Conservation (phyloP, 2,113 vertebrate genomes). For the Speoplatyrhinus poulsoni region DNA sequence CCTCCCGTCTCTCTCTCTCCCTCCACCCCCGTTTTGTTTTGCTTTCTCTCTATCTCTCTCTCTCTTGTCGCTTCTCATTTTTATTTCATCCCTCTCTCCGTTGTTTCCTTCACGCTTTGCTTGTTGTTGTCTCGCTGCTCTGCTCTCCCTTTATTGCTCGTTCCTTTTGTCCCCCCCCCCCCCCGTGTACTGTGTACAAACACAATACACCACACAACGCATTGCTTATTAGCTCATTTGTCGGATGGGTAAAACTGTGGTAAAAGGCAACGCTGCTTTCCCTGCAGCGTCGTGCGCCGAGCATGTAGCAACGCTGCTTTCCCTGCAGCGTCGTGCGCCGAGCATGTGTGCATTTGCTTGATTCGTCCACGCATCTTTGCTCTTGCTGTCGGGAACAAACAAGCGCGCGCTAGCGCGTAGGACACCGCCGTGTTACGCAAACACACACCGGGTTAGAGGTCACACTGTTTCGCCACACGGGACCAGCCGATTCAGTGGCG, state of each 20-base stretch:
- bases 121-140: constrained; percentile 48
- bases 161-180: background rate
- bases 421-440: too few relatives aligned
- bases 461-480: too few relatives aligned
- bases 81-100: constrained; percentile 3
- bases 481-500: too few relatives aligned
- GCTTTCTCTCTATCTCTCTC: constrained; percentile 8
- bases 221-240: background rate
- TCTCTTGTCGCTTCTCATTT: background rate
- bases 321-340: too few relatives aligned
- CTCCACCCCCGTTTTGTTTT: constrained; percentile 21
- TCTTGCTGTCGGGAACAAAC: too few relatives aligned
- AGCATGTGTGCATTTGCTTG: too few relatives aligned
- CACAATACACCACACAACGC: background rate
- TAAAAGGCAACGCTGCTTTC: too few relatives aligned
- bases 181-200: constrained; percentile 35
- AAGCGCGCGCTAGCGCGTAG: too few relatives aligned
- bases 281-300: too few relatives aligned
- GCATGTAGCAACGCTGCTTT: too few relatives aligned
- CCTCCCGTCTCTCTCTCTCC: constrained; percentile 1
- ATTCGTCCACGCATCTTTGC: too few relatives aligned
- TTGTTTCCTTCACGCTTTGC: constrained; percentile 10
- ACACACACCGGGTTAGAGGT: too few relatives aligned
- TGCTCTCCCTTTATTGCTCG: constrained; percentile 27
- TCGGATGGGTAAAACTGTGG: background rate